Base-by-base conservation (phyloP, 1,140 invertebrate genomes). In the Plectus sambesii region DNA sequence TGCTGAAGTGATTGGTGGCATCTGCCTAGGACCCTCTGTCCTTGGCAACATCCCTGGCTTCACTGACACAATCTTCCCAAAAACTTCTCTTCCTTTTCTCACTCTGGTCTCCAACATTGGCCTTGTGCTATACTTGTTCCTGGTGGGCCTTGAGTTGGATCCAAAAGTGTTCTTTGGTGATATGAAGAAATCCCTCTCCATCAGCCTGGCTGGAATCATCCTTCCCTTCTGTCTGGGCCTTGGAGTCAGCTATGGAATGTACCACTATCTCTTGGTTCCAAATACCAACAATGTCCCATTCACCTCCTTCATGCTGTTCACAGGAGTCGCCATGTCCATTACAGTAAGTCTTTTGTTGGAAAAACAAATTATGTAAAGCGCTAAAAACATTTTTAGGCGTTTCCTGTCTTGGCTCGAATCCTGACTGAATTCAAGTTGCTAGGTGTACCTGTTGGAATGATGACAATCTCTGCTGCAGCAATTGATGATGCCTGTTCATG, bases 391-490 rank as follows among this genome's bases (percentile, higher is more conserved):
- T 50, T 50, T 36, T 36, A 50, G 48, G 59, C 59, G 12, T 61
- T 61, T 24, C 59, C 59, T 2, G 58, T 61, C 0, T 39, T 61
- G 9, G 59, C 59, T 20, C 38, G 59, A 35, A 61, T 61, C 26
- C 36, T 61, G 2, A 54, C 58, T 0, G 59, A 61, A 49, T 41
- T 54, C 19, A 46, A 60, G 37, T 25, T 61, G 15, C 35, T 60
- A 0, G 48, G 49, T 29, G 60, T 58, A 1, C 44, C 52, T 25
- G 58, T 61, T n/a, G 59, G 59, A 29, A 23, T 50, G 17, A 60
- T 61, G n/a, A 54, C 58, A 1, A 56, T 61, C 22, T 57, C 53
- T n/a, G 59, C 59, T n/a, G 59, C 58, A 12, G 59, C 59, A 3
- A 51, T 61, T 22, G 58, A 61, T 39, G 59, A 61, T 33, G 49